A percentile compares a stretch with the other conserved stretches of the same genome.
These are phyloP conservation scores for Xenops minutus DNA, from an alignment of 2,797 vertebrate species.

Conservation along the genomic window DNA sequence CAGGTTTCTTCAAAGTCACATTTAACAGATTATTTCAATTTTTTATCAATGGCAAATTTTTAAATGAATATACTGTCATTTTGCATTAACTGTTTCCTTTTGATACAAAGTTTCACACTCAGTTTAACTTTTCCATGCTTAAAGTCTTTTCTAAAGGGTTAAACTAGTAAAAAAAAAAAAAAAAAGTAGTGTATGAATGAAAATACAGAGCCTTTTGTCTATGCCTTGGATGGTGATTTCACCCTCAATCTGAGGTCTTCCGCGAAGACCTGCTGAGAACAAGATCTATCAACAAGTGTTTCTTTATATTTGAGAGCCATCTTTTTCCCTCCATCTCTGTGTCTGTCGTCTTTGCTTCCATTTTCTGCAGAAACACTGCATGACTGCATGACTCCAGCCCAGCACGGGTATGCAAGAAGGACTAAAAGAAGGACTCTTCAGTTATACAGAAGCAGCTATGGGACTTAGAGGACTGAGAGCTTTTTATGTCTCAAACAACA, in stretches of 20 bases:
- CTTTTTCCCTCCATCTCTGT: neutral
- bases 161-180: neutral
- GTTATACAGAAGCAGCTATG: neutral
- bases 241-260: neutral
- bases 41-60: neutral
- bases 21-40: neutral
- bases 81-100: neutral
- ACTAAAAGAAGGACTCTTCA: neutral
- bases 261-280: neutral
- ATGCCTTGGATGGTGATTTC: neutral
- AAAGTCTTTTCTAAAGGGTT: neutral
- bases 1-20: neutral
- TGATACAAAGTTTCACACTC: neutral
- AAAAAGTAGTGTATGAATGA: neutral
- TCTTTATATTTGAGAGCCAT: neutral
- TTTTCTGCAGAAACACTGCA: neutral
- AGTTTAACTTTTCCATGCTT: neutral
- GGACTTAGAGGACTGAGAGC: neutral
- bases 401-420: neutral
- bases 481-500: neutral
- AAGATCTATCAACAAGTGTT: neutral
- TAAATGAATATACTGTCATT: neutral
- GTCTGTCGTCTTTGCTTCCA: neutral
- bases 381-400: neutral
- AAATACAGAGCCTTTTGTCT: constrained; percentile 7